These are phyloP conservation scores for Phasianus colchicus DNA, from an alignment of 2,113 vertebrate species.

Conservation along the genomic window DNA sequence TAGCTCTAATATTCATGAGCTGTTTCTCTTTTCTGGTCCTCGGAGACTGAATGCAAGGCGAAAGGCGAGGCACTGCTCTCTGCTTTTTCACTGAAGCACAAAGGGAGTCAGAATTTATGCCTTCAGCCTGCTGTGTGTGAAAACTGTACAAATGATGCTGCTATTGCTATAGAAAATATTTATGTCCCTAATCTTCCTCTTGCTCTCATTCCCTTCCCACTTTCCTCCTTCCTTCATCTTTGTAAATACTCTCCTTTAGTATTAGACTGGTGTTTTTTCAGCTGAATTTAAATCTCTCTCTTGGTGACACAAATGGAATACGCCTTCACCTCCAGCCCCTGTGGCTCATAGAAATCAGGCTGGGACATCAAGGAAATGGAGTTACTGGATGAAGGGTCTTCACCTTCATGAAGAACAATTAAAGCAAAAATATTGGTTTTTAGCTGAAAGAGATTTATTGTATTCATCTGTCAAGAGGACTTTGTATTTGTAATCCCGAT, in stretches of 20 bases:
- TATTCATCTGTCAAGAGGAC: neutral
- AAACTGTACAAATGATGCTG: neutral
- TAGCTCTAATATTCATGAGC: conserved; percentile 32
- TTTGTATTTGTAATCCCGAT: neutral
- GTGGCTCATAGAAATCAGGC: neutral
- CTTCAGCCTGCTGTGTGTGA: neutral
- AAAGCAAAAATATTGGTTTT: neutral
- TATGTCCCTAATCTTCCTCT: neutral
- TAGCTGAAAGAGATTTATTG: neutral
- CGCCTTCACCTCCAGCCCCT: neutral
- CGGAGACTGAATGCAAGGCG: neutral
- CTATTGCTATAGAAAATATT: neutral
- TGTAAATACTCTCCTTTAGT: neutral
- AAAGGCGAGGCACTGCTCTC: neutral
- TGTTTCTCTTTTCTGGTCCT: neutral
- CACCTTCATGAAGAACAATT: neutral
- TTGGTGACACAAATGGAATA: neutral
- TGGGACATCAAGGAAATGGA: neutral
- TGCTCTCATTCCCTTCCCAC: neutral
- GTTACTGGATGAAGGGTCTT: neutral
- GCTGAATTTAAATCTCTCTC: neutral
- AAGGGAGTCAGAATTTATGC: neutral
- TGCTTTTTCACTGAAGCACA: neutral
- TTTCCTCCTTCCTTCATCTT: neutral
- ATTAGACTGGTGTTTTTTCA: neutral